Evolutionary conservation across 1,140 invertebrate genomes (phyloP), one percentile per base, ranked within the genome.

Genomic region (Diachasma alloeum): DNA sequence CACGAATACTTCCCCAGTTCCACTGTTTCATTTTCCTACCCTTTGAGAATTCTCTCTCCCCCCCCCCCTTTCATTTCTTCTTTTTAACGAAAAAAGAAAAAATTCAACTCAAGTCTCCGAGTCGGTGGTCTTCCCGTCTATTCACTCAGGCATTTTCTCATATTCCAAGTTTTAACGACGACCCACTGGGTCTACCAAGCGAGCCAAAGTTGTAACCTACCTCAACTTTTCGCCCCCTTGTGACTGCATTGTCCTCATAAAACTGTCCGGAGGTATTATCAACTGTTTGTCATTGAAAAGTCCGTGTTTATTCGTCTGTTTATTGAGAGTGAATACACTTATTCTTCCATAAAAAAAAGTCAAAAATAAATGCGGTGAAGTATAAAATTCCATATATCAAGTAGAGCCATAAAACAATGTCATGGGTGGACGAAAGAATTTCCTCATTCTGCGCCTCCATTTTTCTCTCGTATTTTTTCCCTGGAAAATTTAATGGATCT

Each of bases 311-410:
- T 63, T 26, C 13, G 59, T 26, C n/a, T 53, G 13, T 42, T 19
- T n/a, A 53, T 63, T 24, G 59, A 24, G 59, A 11, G 9, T 26
- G 5, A 9, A 19, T 22, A 10, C 69, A 81, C 74, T 83, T 79
- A 84, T 37, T 79, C 75, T 1, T 80, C 79, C 81, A 81, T 80
- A 80, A 84, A 84, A 85, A 84, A 85, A 83, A 80, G 42, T 84
- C 80, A 9, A 84, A 74, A 10, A 83, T 4, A 24, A 84, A 75
- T 1, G 83, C 76, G 11, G 81, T 37, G 0, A 84, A 59, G 17
- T 83, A 82, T 10, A 84, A 67, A 0, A 81, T 6, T 2, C 36
- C 76, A 13, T 84, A 85, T 42, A 78, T 79, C 11, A 81, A 24
- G 70, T 85, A 85, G 17, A 85, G 76, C 63, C 72, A 72, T 42